Base-by-base conservation (phyloP, 1,140 invertebrate species). In the Cyphomyrmex costatus region DNA sequence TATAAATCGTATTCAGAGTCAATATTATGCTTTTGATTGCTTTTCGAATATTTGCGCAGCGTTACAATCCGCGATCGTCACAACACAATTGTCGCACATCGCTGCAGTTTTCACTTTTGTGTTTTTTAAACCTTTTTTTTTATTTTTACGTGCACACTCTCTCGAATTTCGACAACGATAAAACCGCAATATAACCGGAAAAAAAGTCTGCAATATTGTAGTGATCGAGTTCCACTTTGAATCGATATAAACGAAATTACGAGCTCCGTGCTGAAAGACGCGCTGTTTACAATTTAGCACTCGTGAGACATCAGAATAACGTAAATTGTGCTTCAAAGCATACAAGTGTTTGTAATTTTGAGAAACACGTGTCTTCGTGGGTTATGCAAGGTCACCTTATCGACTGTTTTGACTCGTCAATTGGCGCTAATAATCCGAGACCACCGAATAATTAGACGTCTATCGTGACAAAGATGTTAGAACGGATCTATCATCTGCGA, bases 211-310 rank as follows among this genome's bases (percentile, higher is more conserved):
- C 42, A 65, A 49, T 33, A 46, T 56, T 10, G 63, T 66, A 73
- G 14, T 27, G n/a, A 49, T 61, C 36, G 53, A 21, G 14, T 74
- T 42, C 24, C 19, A 30, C 24, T 70, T 58, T 19, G 33, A 24
- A 46, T 73, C 27, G 66, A 10, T 49, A 42, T 24, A 74, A 46
- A 49, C 36, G 49, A 82, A 82, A 60, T 73, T 33, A 42, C 30
- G 33, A 33, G 16, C 46, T 60, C 36, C 21, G 33, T 42, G 21
- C 19, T 79, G 51, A 27, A 60, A 33, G 24, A 73, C 53, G 24
- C 5, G 42, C 24, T 83, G 36, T 73, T 83, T 83, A 83, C 53
- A 74, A 21, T 60, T 58, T 58, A 33, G 16, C 36, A 46, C 27
- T 24, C 21, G 36, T 19, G n/a, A 33, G 19, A 73, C 19, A 3